phyloP scores from a whole-genome alignment of 2,113 vertebrate species.

The Datnioides undecimradiatus region DNA sequence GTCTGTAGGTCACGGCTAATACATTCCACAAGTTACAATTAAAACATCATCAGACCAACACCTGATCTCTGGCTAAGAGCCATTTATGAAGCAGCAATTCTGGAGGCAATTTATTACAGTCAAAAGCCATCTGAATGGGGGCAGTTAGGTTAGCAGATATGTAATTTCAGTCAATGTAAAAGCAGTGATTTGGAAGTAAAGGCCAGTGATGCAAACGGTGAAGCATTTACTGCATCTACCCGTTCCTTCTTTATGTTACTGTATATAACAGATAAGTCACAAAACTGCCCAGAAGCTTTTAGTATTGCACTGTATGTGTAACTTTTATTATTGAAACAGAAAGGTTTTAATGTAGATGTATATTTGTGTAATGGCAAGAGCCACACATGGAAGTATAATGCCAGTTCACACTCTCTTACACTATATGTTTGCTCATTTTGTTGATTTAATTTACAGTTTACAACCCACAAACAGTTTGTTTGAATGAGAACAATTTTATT shows the following conservation, averaged over 20 bases:
- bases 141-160: conserved; percentile 79
- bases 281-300: not conserved
- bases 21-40: conserved; percentile 84
- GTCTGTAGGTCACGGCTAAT: conserved; percentile 84
- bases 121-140: conserved; percentile 77
- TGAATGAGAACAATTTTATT: no score
- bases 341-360: no score
- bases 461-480: no score
- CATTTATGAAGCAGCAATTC: conserved; percentile 80
- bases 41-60: conserved; percentile 84
- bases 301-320: not conserved
- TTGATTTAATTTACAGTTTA: no score
- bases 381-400: no score
- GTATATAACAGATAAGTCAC: conserved; percentile 27
- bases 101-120: conserved; percentile 83
- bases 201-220: conserved; percentile 57
- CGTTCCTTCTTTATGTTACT: conserved; percentile 12
- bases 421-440: no score
- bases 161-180: conserved; percentile 80
- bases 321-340: no score
- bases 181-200: conserved; percentile 66
- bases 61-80: conserved; percentile 81
- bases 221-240: conserved; percentile 27
- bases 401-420: no score
- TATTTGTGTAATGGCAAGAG: no score